Evolutionary conservation across 2,113 vertebrate species (phyloP), one percentile per base, ranked within the genome.

Genomic region (Gallinago jamesoni): DNA sequence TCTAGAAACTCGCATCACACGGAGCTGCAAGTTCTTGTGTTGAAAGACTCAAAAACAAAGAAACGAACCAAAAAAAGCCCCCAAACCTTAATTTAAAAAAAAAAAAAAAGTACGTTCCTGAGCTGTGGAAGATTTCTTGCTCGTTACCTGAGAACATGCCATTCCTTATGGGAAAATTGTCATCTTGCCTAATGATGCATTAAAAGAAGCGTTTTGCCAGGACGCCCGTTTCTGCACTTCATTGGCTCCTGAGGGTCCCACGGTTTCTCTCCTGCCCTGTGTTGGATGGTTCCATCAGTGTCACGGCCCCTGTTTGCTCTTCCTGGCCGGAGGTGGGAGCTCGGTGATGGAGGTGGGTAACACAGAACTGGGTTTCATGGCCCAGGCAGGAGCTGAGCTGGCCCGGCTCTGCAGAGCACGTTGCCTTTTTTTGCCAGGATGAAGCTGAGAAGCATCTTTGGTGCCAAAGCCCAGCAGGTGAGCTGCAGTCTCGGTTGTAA

Each of bases 231-330:
- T 2, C 41, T 41, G 83, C 43, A 22, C 7, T 11, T 41, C 31
- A 0, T 7, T 19, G 31, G 0, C 14, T 33, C 16, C 59, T 12
- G 64, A 17, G 50, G 21, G 45, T 25, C 3, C 17, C 45, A 4
- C 17, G 0, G 33, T 5, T 17, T 21, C 48, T 3, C 8, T 28
- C 2, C 56, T 6, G 24, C 31, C 72, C 62, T 10, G 23, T 6
- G 1, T 18, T 20, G 3, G 57, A 1, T 9, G 27, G 20, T 3
- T 14, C 31, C 63, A 1, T 1, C 4, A 18, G 28, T 35, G 76
- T 24, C 62, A 1, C 24, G 6, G 74, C 28, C 53, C 73, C 62
- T 4, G 2, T 7, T 5, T 3, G 1, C 50, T 37, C 1, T 2
- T 41, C 2, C 70, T 22, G 47, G 3, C 0, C 4, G 56, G 2